Conservation (phyloP, 35 echinoderm and acorn worm genomes). For the Anneissia japonica region DNA sequence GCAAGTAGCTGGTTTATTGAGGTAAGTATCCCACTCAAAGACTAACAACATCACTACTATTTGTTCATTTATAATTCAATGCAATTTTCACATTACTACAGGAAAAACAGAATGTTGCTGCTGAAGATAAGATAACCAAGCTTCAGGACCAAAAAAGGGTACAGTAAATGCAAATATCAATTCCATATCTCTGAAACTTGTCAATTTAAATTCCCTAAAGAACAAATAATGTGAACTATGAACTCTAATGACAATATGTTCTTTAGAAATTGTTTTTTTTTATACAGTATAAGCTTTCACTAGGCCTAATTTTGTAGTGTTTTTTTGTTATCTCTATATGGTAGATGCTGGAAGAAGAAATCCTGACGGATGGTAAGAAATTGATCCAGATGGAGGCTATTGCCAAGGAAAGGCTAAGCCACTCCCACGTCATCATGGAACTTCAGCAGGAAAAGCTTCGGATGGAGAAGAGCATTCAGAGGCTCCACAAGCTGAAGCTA, state of each 20-base stretch:
- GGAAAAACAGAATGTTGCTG: neutral
- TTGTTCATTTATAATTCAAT: too few relatives aligned
- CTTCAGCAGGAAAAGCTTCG: conserved; percentile 48
- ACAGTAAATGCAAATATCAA: too few relatives aligned
- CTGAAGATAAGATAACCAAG: neutral
- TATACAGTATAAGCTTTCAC: neutral
- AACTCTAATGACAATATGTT: neutral
- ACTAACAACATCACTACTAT: too few relatives aligned
- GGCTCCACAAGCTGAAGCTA: conserved; percentile 10
- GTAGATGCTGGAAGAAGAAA: conserved; percentile 52
- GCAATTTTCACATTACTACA: too few relatives aligned
- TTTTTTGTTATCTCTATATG: neutral
- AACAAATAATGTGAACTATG: too few relatives aligned
- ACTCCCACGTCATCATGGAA: conserved; percentile 45
- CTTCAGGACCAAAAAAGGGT: neutral
- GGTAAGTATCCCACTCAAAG: too few relatives aligned
- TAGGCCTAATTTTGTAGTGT: neutral
- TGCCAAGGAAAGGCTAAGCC: conserved; percentile 15
- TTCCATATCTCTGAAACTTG: too few relatives aligned
- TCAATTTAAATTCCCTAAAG: too few relatives aligned
- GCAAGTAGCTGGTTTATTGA: too few relatives aligned
- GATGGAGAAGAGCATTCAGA: conserved; percentile 35
- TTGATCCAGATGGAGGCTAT: conserved; percentile 41
- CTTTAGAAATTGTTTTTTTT: neutral
- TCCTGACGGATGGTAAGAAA: conserved; percentile 40